Evolutionary conservation across 2,797 vertebrate genomes (phyloP), one percentile per base, ranked within the genome.

Genomic region (Amblyraja radiata): DNA sequence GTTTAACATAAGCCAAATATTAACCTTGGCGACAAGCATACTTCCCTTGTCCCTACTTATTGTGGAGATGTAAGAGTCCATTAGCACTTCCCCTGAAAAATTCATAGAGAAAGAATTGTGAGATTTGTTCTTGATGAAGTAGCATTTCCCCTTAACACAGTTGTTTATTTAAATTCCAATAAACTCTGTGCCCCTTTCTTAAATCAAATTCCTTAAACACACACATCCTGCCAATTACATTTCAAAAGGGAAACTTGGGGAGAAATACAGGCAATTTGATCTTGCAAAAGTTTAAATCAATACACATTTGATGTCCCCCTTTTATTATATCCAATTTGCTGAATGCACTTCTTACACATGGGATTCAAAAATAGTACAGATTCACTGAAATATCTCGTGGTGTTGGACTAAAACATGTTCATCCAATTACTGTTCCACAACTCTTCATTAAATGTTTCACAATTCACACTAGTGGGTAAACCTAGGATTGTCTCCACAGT

Each of bases 401-500:
- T 54, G 68, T 1, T 92, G 14, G 32, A n/a, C 32, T 90, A 90
- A 90, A 73, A 71, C 32, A 14, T 23, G 4, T 1, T 71, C 65
- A 36, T 36, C 88, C 18, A 73, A 91, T 25, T 91, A 74, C 71
- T 74, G n/a, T 68, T 36, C 16, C n/a, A 88, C n/a, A 46, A 92
- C 23, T 92, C 90, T 92, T 28, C 76, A 92, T 92, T 92, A 92
- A 71, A 10, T 92, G 21, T 74, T 92, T 90, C 21, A 54, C 21
- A 92, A 68, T 92, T 92, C 90, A 92, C 68, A 58, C 21, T 25
- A 92, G 39, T 54, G 39, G 39, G 6, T 36, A 58, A 54, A 25
- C 6, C 18, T 54, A 54, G 39, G 28, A 13, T 54, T 46, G 25
- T 54, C 36, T 92, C 84, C n/a, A 88, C n/a, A 88, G 14, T 14